These are phyloP conservation scores for Ictalurus furcatus DNA, from an alignment of 2,113 vertebrate genomes.

Conservation along the genomic window DNA sequence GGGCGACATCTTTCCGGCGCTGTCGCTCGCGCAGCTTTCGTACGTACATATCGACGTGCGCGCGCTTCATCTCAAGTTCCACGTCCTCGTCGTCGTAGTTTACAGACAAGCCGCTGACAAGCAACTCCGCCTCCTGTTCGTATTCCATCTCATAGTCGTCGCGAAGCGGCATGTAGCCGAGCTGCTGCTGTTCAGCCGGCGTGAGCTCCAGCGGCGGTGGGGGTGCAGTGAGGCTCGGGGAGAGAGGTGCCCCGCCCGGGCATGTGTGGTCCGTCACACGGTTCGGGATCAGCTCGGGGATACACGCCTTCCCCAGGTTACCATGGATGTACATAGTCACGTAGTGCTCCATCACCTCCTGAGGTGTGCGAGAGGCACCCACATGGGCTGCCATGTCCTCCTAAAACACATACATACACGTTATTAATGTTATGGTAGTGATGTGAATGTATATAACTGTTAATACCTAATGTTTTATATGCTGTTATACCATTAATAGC, in stretches of 20 bases:
- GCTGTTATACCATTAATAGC: not conserved
- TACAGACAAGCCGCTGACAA: conserved; percentile 93
- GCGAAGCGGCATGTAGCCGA: conserved; percentile 96
- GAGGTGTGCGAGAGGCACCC: conserved; percentile 87
- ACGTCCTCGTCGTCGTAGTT: conserved; percentile 97
- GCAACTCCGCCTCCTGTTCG: conserved; percentile 93
- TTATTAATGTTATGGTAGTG: not conserved
- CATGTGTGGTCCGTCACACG: conserved; percentile 97
- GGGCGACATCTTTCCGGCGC: conserved; percentile 90
- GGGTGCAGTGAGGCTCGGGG: conserved; percentile 91
- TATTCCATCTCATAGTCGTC: conserved; percentile 98
- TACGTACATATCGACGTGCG: conserved; percentile 98
- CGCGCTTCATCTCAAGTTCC: conserved; percentile 93
- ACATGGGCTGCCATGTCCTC: conserved; percentile 97
- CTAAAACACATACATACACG: conserved; percentile 62
- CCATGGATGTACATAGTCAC: conserved; percentile 98
- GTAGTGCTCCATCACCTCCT: conserved; percentile 98
- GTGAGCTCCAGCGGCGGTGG: conserved; percentile 88
- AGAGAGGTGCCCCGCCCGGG: conserved; percentile 87
- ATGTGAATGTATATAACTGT: not conserved
- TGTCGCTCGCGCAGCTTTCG: conserved; percentile 91
- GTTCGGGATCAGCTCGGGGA: conserved; percentile 94
- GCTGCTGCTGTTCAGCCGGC: conserved; percentile 91
- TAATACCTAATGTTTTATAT: not conserved
- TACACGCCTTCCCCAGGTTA: conserved; percentile 96